Percentiles rank a stretch among this genome's conserved stretches.
Evolutionary conservation across 1,140 invertebrate genomes (phyloP).

Genomic region (Solenopsis fugax): DNA sequence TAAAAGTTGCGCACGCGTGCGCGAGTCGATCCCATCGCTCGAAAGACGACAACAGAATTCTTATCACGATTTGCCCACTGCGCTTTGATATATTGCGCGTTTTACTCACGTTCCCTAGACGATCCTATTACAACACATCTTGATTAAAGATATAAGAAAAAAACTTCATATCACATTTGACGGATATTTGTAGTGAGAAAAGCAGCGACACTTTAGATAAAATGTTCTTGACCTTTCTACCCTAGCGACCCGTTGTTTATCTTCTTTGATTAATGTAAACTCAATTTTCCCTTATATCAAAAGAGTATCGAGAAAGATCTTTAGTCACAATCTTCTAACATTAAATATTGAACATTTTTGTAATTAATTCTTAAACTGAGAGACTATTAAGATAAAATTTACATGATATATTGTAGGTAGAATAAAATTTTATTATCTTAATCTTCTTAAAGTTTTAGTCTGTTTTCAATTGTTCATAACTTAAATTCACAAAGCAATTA

Average conservation of each 20-base stretch:
- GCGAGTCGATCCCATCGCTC: not conserved
- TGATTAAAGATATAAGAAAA: not conserved
- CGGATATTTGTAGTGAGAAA: not conserved
- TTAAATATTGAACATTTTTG: not conserved
- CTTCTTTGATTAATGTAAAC: not conserved
- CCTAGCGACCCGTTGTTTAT: not conserved
- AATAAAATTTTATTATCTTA: conserved; percentile 4
- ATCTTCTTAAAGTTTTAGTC: not conserved
- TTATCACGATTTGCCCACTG: conserved; percentile 29
- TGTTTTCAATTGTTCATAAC: not conserved
- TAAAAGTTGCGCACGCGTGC: conserved; percentile 62
- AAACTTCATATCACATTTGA: not conserved
- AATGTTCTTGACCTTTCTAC: not conserved
- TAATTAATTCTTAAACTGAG: not conserved
- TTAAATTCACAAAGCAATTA: not conserved
- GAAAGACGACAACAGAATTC: conserved; percentile 60
- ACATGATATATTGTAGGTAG: not conserved
- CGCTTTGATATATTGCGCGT: conserved; percentile 57
- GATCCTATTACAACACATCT: not conserved
- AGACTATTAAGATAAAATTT: not conserved
- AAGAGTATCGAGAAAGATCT: not conserved
- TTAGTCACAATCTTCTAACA: not conserved
- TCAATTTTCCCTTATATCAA: not conserved
- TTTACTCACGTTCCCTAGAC: not conserved
- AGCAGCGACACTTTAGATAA: not conserved